Evolutionary conservation across 2,888 invertebrate genomes (phyloP).

Genomic region (Archips crataeganus): DNA sequence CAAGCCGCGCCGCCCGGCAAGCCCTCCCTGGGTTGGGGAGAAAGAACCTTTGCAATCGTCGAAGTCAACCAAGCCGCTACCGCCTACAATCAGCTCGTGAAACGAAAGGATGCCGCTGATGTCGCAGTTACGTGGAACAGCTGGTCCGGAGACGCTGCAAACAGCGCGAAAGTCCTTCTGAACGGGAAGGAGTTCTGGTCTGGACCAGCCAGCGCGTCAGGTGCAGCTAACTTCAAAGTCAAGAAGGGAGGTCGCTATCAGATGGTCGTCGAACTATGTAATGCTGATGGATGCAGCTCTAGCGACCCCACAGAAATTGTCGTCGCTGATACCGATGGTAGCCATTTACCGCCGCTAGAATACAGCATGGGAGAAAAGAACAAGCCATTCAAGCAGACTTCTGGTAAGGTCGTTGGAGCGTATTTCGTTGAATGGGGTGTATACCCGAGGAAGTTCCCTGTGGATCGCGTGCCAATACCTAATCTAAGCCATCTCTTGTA

Average conservation of each 20-base stretch:
- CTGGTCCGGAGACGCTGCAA: conserved; percentile 78
- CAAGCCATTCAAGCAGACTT: conserved; percentile 79
- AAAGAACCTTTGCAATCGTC: conserved; percentile 77
- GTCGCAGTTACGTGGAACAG: conserved; percentile 81
- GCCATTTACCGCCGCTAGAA: conserved; percentile 77
- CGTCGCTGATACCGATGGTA: conserved; percentile 82
- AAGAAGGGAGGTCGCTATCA: conserved; percentile 79
- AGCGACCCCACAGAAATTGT: conserved; percentile 77
- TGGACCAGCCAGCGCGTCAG: conserved; percentile 65
- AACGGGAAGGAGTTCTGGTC: conserved; percentile 75
- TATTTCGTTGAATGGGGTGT: conserved; percentile 84
- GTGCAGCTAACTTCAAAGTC: conserved; percentile 75
- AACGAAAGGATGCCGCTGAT: conserved; percentile 72
- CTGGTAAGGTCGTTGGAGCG: conserved; percentile 78
- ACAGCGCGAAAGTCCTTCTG: conserved; percentile 68
- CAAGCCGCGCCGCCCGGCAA: conserved; percentile 74
- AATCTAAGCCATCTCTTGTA: conserved; percentile 79
- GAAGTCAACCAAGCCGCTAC: conserved; percentile 83
- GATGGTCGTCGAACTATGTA: conserved; percentile 78
- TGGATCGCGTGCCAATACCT: conserved; percentile 75
- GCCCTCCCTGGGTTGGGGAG: conserved; percentile 79
- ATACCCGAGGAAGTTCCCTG: conserved; percentile 79
- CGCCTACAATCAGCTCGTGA: conserved; percentile 80
- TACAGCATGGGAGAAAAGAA: conserved; percentile 74
- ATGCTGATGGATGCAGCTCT: conserved; percentile 73